Evolutionary conservation across 92 coral and sea anemone species (phyloP).

Genomic region (Palythoa grandiflora): DNA sequence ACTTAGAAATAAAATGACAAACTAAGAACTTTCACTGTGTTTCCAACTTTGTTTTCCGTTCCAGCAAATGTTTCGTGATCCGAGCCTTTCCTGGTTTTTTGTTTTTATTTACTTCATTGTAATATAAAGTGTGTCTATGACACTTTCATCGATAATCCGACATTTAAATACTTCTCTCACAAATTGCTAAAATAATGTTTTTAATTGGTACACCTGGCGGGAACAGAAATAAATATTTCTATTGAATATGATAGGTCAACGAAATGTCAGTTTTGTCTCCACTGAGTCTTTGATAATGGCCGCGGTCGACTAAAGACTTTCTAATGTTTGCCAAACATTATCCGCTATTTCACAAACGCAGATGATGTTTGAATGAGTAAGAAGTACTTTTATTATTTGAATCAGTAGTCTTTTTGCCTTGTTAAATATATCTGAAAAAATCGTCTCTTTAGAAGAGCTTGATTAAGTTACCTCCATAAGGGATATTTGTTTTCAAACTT

Average conservation of each 20-base stretch:
- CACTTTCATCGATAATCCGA: conserved; percentile 18
- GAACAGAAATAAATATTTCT: conserved; percentile 14
- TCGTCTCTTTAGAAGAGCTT: neutral
- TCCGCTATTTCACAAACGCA: conserved; percentile 26
- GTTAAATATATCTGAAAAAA: too few species aligned
- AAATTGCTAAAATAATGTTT: conserved; percentile 30
- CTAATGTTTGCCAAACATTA: conserved; percentile 4
- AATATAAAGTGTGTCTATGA: neutral
- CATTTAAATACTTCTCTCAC: conserved; percentile 23
- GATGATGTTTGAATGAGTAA: conserved; percentile 21
- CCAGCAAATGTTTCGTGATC: neutral
- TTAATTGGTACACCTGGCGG: conserved; percentile 34
- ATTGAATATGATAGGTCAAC: conserved; percentile 1
- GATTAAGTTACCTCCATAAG: neutral
- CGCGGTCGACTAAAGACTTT: conserved; percentile 5
- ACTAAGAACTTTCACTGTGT: neutral
- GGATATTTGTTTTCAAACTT: neutral
- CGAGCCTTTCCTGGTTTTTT: neutral
- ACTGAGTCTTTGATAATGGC: conserved; percentile 36
- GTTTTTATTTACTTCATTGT: neutral
- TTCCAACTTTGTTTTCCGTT: neutral
- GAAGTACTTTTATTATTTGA: neutral
- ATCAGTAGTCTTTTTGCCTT: neutral
- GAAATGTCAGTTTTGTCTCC: conserved; percentile 37
- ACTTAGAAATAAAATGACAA: neutral